A percentile compares a stretch with the other conserved stretches of the same genome.
These are phyloP conservation scores for Corapipo altera DNA, from an alignment of 2,113 vertebrate species.

Conservation along the genomic window DNA sequence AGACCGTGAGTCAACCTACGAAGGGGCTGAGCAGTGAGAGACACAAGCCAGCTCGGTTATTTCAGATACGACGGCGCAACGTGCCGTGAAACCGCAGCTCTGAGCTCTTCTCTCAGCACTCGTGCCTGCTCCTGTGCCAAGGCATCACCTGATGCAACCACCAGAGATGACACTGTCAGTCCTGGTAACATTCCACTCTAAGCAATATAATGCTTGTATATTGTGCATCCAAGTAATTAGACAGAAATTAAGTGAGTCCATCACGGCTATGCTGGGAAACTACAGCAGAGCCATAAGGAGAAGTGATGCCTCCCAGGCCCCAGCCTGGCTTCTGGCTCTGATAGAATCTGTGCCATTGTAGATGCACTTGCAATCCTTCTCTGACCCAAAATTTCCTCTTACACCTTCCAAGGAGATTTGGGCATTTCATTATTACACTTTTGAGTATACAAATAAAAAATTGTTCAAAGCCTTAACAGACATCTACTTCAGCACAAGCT, in stretches of 20 bases:
- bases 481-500: not conserved
- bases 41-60: accelerated
- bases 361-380: not conserved
- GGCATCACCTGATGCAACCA: not conserved
- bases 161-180: accelerated
- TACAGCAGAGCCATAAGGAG: not conserved
- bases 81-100: not conserved
- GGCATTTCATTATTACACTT: not conserved
- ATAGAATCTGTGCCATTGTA: not conserved
- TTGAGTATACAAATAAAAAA: not conserved
- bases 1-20: not conserved
- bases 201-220: accelerated
- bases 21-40: not conserved
- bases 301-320: not conserved
- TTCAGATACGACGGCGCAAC: accelerated
- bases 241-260: not conserved
- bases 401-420: not conserved
- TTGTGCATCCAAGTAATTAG: not conserved
- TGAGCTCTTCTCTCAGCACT: not conserved
- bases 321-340: not conserved
- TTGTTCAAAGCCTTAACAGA: not conserved
- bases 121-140: accelerated
- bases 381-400: not conserved
- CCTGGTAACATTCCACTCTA: accelerated
- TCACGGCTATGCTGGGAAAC: not conserved